Evolutionary conservation across 2,113 vertebrate species (phyloP), one percentile per base, ranked within the genome.

Genomic region (Tenebrosternarchus preto): DNA sequence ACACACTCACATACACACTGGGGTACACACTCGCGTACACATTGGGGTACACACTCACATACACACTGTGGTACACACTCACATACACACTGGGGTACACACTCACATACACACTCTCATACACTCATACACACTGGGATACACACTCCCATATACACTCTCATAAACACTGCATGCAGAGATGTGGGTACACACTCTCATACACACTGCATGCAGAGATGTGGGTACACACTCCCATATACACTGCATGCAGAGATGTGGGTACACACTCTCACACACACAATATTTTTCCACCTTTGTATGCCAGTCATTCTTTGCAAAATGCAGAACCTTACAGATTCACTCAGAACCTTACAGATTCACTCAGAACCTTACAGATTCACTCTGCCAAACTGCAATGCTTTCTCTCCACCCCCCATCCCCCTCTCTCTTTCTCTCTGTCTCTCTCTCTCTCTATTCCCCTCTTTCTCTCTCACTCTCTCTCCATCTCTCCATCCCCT

Each of bases 111-210:
- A 78, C 50, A 56, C 76, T 19, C 25, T 8, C 68, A 71, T 43
- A 79, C 73, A 75, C 2, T 77, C 7, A 72, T n/a, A 70, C 63
- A 78, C n/a, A 55, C 17, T 43, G 11, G 15, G 43, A 12, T 60
- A 55, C 22, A 39, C 76, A 81, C 66, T 74, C 2, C 63, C 24
- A 27, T 61, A 33, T 67, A 72, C 79, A 82, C 53, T 24, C 19
- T 68, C 73, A 84, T 68, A 72, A 57, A 88, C 81, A 87, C 86
- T 74, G 57, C 76, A 56, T 12, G 53, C 43, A 50, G 9, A 50
- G 7, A 50, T 50, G 43, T 12, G 15, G 43, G 43, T 60, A 55
- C 22, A 39, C 76, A 81, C 66, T 74, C 2, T 59, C 24, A 27
- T 61, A 33, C 71, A 72, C 64, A 64, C 74, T 74, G 53, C 76